These are phyloP conservation scores for Autographa pulchrina DNA, from an alignment of 2,888 invertebrate genomes.

Conservation along the genomic window DNA sequence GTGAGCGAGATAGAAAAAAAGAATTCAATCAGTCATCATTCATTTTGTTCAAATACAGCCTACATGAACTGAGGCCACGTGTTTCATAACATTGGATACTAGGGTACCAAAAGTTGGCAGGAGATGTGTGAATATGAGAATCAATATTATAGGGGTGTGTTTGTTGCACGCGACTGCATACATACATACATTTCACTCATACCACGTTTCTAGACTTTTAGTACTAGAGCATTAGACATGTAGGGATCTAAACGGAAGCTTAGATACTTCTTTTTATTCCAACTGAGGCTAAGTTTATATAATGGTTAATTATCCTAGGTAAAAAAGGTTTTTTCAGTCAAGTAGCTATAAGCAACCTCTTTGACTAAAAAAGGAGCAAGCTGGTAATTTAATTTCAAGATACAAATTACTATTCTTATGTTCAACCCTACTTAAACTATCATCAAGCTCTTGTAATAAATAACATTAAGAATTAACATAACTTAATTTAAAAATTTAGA, in stretches of 20 bases:
- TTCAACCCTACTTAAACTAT: too few relatives aligned
- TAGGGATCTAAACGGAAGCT: neutral
- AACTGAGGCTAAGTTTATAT: neutral
- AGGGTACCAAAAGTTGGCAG: constrained; percentile 1
- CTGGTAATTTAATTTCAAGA: too few relatives aligned
- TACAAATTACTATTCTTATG: too few relatives aligned
- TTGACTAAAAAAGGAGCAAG: too few relatives aligned
- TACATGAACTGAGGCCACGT: constrained; percentile 7
- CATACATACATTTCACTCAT: neutral
- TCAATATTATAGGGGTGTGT: constrained; percentile 2
- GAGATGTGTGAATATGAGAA: neutral
- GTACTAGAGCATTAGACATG: neutral
- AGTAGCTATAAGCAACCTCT: too few relatives aligned
- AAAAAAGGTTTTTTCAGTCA: too few relatives aligned
- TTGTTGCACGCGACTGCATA: neutral
- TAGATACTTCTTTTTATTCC: neutral
- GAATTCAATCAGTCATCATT: neutral
- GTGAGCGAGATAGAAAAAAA: too few relatives aligned
- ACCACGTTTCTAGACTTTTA: neutral
- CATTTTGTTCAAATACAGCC: neutral
- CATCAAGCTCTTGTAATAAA: too few relatives aligned
- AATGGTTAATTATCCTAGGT: too few relatives aligned
- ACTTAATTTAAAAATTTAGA: too few relatives aligned
- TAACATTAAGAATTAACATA: too few relatives aligned
- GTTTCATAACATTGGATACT: constrained; percentile 12